phyloP scores from a whole-genome alignment of 2,888 invertebrate species.

The Leptinotarsa rubiginosa region DNA sequence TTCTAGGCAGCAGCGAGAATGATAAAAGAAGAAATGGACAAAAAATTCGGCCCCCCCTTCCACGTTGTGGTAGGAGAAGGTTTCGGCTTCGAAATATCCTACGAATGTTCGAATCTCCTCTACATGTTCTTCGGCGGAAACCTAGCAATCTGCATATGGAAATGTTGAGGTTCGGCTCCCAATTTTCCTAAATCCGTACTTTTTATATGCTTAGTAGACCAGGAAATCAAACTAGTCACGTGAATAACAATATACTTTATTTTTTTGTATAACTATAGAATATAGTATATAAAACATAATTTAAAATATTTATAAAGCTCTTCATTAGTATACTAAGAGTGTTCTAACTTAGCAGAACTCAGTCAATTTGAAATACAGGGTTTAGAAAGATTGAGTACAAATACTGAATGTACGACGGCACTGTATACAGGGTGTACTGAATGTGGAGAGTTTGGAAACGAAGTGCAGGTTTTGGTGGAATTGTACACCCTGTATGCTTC shows the following conservation, averaged over 20 bases:
- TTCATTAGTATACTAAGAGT: slow-evolving; percentile 41
- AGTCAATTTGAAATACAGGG: slow-evolving; percentile 32
- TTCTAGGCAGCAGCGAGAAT: slow-evolving; percentile 85
- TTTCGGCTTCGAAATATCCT: slow-evolving; percentile 92
- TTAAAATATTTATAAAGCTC: slow-evolving; percentile 39
- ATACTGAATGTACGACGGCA: slow-evolving; percentile 21
- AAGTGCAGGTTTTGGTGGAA: background rate
- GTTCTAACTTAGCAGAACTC: slow-evolving; percentile 38
- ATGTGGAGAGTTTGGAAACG: background rate
- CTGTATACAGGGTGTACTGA: background rate
- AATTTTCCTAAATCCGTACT: background rate
- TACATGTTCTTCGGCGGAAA: slow-evolving; percentile 94
- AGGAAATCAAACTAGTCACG: slow-evolving; percentile 30
- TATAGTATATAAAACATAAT: slow-evolving; percentile 37
- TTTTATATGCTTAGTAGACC: background rate
- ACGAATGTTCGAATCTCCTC: slow-evolving; percentile 87
- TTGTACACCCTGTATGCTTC: too few species aligned
- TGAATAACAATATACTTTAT: slow-evolving; percentile 44
- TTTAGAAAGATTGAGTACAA: background rate
- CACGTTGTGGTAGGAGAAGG: slow-evolving; percentile 97
- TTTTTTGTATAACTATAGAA: slow-evolving; percentile 39
- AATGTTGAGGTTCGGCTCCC: slow-evolving; percentile 71
- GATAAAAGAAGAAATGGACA: slow-evolving; percentile 96
- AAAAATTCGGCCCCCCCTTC: slow-evolving; percentile 94
- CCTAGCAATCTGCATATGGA: slow-evolving; percentile 89